Evolutionary conservation across 2,113 vertebrate species (phyloP), one percentile per base, ranked within the genome.

Genomic region (Sceloporus tristichus): DNA sequence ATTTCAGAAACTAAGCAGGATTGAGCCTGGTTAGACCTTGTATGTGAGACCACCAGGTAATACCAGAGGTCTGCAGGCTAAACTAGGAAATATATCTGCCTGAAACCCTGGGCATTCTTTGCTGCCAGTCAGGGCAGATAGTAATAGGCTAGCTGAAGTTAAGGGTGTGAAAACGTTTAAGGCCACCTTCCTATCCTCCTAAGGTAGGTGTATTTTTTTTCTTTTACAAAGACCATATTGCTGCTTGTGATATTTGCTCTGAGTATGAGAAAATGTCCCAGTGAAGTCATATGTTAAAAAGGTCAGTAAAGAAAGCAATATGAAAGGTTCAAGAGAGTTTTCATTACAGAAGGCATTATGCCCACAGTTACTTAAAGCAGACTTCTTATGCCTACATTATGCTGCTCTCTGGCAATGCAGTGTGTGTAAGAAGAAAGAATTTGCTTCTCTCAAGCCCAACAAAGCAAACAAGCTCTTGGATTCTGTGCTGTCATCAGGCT

Each of bases 401-500:
- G 88, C 87, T 91, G 53, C 86, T 90, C 18, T 18, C 86, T 91
- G 86, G 92, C 89, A 79, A 90, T 91, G 92, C 54, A 93, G 91
- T 75, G 85, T 74, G 84, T 79, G 87, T 84, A 91, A 92, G 83
- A 91, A 91, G 27, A 85, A 95, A 90, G 84, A 93, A 87, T 94
- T 91, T 91, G 86, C 94, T 87, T 80, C 90, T 87, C 93, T 92
- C 78, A 88, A 81, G 84, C 91, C 93, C 93, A 94, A 94, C 94
- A 96, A 97, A 96, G 96, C 95, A 97, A 97, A 97, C 95, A 97
- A 92, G 89, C 94, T 92, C 94, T 92, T 93, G 94, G 92, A 96
- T 96, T 96, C 96, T 94, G 92, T 93, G 93, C 96, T 97, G 96
- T 97, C 97, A 96, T 96, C 95, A 90, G 95, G 91, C 89, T 92